Evolutionary conservation across 2,797 vertebrate genomes (phyloP).

Genomic region (Myotis planiceps): DNA sequence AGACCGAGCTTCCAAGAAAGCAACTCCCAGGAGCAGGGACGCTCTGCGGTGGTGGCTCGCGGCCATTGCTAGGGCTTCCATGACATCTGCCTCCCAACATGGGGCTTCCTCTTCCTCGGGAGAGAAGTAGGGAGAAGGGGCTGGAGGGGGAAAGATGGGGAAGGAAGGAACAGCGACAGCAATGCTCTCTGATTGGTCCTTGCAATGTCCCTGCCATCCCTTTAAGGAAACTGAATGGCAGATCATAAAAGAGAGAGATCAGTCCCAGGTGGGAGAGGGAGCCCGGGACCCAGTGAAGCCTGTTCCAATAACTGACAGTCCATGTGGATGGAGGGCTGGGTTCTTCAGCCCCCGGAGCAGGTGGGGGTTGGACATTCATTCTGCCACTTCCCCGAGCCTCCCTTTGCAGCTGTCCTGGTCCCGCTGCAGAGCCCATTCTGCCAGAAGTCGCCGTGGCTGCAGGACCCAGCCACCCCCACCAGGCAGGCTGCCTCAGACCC

Average conservation of each 20-base stretch:
- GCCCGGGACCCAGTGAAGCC: not conserved
- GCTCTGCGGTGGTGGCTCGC: not conserved
- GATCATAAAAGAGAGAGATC: not conserved
- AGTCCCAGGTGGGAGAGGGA: not conserved
- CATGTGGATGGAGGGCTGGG: accelerated
- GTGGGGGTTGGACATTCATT: not conserved
- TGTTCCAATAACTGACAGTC: not conserved
- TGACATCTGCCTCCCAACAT: not conserved
- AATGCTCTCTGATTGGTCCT: not conserved
- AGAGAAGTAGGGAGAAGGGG: not conserved
- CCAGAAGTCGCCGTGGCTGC: not conserved
- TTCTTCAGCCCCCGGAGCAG: not conserved
- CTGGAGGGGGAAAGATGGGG: not conserved
- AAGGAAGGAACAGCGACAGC: not conserved
- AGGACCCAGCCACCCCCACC: not conserved
- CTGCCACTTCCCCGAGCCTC: not conserved
- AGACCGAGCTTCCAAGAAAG: not conserved
- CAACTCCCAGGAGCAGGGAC: not conserved
- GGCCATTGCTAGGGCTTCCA: too few relatives aligned
- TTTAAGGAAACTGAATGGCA: not conserved
- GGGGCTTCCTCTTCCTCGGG: not conserved
- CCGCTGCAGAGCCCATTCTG: not conserved
- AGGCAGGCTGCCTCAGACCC: not conserved
- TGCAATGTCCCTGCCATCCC: not conserved
- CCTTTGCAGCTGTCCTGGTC: not conserved